Base-by-base conservation (phyloP, 1,140 invertebrate genomes). In the Euwallacea similis region DNA sequence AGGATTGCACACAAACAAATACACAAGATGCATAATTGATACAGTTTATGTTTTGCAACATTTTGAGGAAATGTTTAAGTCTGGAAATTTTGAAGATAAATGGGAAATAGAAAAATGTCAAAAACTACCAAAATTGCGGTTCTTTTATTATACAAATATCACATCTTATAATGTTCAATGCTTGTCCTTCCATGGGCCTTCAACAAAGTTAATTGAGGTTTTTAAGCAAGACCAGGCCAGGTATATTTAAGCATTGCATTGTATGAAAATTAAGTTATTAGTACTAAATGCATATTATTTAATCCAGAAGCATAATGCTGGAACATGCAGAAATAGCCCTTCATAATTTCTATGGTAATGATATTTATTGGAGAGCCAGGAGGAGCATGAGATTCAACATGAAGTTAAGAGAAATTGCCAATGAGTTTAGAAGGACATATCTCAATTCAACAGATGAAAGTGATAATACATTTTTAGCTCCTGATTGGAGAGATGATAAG, bases 311-410 rank as follows among this genome's bases (percentile, higher is more conserved):
- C 43, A 84, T 96, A 33, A 89, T 96, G 83, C 86, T 98, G 75
- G 89, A 93, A 74, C 88, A 93, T 80, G 94, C 93, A 58, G 96
- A 98, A 84, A 91, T 94, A 44, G 87, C 94, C 9, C 83, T 98
- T 15, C 96, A 98, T 82, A 90, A 96, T 79, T 81, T 83, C 44
- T 98, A 93, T 84, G 96, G 96, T 6, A 89, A 91, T 71, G 79
- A 81, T 62, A 82, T 87, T 46, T 98, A 94, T 82, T 98, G 97
- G 96, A 82, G 84, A 72, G 93, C 91, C 21, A 85, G 97, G 76
- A 85, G 94, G 74, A 98, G 95, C 78, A 97, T 98, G 93, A 86
- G 91, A 74, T 98, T 97, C 82, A 88, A 91, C 64, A 83, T 84
- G 54, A 78, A 88, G 59, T 84, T 99, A 2, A 81, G 87, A 56